These are phyloP conservation scores for Heptranchias perlo DNA, from an alignment of 2,113 vertebrate genomes.

Conservation along the genomic window DNA sequence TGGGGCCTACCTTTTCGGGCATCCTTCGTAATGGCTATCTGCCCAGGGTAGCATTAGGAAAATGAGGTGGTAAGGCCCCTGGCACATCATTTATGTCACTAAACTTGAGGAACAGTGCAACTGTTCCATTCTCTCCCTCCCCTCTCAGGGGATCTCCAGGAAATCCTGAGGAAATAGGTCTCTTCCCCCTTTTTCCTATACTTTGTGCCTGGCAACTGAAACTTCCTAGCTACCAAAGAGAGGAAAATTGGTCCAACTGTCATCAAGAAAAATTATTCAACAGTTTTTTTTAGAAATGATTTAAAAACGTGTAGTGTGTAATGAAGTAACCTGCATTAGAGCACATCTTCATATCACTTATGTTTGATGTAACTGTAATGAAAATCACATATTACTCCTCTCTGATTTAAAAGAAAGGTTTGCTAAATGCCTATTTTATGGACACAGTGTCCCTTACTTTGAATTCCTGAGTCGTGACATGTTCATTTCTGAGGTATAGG, in stretches of 20 bases:
- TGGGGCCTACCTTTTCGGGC: neutral
- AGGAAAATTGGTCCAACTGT: neutral
- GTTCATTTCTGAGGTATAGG: neutral
- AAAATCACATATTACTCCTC: neutral
- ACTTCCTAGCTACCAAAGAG: neutral
- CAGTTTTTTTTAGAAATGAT: neutral
- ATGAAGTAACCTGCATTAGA: neutral
- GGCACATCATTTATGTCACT: neutral
- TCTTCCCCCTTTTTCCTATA: neutral
- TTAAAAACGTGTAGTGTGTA: neutral
- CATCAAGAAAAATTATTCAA: neutral
- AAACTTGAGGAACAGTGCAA: neutral
- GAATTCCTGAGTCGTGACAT: neutral
- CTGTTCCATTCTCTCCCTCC: neutral
- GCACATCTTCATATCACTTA: neutral
- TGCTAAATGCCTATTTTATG: neutral
- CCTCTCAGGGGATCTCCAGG: neutral
- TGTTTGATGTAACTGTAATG: neutral
- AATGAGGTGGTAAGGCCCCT: neutral
- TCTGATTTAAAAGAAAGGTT: neutral
- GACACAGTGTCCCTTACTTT: neutral
- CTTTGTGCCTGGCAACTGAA: neutral
- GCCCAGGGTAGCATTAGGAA: neutral
- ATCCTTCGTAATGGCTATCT: neutral
- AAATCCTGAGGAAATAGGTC: neutral